Percentiles rank a stretch among this genome's conserved stretches.
phyloP scores from a whole-genome alignment of 2,113 vertebrate species.

The Stomatorhinus ivindoensis region DNA sequence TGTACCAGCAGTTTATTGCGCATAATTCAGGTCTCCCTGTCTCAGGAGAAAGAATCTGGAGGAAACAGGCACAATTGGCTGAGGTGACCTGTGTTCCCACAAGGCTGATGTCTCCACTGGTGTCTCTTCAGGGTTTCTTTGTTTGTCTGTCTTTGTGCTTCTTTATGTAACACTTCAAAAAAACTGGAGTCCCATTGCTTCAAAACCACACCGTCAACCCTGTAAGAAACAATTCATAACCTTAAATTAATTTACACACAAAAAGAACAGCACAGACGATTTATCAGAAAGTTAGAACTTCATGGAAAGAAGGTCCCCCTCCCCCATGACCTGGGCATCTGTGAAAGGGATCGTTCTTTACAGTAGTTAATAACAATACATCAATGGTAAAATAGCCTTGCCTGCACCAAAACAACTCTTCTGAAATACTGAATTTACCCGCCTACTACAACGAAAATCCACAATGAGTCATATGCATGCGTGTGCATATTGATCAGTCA shows the following conservation, averaged over 20 bases:
- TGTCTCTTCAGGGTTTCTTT: background rate
- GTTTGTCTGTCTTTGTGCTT: background rate
- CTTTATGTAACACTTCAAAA: background rate
- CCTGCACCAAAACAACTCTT: background rate
- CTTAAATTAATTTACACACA: background rate
- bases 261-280: background rate
- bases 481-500: background rate
- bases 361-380: background rate
- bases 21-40: conserved; percentile 58
- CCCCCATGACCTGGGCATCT: background rate
- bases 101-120: background rate
- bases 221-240: background rate
- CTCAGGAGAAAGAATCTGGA: conserved; percentile 36
- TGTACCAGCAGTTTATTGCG: conserved; percentile 49
- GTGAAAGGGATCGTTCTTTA: background rate
- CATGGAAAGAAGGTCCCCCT: background rate
- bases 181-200: conserved; percentile 1
- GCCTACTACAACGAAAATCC: background rate
- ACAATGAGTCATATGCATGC: background rate
- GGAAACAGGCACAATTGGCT: conserved; percentile 46
- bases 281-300: background rate
- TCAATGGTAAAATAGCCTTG: background rate
- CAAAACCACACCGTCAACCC: background rate
- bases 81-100: background rate
- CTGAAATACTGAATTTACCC: background rate